Evolutionary conservation across 2,113 vertebrate genomes (phyloP).

Genomic region (Dromaius novaehollandiae): DNA sequence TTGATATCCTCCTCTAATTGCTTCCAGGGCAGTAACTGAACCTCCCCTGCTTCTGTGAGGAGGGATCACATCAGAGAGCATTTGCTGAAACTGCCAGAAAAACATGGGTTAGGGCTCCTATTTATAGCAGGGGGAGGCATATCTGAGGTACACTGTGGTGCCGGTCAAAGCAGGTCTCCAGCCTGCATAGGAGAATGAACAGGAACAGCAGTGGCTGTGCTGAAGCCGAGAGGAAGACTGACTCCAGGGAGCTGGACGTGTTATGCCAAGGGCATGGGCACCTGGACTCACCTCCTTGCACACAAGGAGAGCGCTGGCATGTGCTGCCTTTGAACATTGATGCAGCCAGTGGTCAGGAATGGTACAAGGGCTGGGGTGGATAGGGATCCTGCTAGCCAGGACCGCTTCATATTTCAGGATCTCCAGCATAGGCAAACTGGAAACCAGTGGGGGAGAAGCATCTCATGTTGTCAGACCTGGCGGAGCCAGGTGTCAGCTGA

Average conservation of each 20-base stretch:
- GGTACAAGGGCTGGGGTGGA: background rate
- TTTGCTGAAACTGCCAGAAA: background rate
- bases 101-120: background rate
- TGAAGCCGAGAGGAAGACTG: background rate
- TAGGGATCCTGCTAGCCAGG: background rate
- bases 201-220: background rate
- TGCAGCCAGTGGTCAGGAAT: background rate
- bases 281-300: background rate
- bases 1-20: background rate
- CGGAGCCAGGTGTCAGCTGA: background rate
- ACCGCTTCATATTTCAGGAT: background rate
- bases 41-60: background rate
- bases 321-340: background rate
- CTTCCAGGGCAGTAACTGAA: background rate
- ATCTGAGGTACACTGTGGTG: rapidly evolving
- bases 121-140: background rate
- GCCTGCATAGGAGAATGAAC: background rate
- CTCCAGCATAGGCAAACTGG: background rate
- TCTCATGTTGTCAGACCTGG: background rate
- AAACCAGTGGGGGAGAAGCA: background rate
- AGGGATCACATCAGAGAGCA: background rate
- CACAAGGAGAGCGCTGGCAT: background rate
- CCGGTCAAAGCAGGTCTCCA: background rate
- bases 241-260: background rate
- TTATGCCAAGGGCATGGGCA: background rate